Conservation (phyloP, 1,140 invertebrate genomes). For the Dermatophagoides farinae region DNA sequence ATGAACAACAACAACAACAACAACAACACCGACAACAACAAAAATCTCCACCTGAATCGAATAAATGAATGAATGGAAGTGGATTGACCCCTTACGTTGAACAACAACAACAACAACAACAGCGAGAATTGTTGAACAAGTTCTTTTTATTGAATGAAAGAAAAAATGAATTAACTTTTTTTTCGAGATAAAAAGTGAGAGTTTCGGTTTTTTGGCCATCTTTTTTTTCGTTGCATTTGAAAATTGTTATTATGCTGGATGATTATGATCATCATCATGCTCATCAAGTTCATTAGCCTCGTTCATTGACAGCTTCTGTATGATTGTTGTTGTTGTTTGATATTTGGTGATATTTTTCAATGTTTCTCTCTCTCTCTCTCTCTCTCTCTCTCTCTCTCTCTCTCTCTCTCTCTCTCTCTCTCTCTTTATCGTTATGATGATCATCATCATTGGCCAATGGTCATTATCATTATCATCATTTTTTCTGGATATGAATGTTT, state of each 20-base stretch:
- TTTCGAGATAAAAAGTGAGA: not conserved
- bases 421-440: conserved; percentile 1
- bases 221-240: not conserved
- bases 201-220: not conserved
- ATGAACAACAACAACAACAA: not conserved
- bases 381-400: conserved; percentile 10
- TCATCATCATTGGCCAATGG: too few relatives aligned
- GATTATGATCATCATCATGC: not conserved
- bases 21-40: not conserved
- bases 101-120: not conserved
- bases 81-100: not conserved
- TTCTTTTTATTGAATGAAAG: not conserved
- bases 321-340: not conserved
- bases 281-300: not conserved
- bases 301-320: not conserved
- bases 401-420: conserved; percentile 11
- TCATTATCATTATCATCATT: too few relatives aligned
- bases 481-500: too few relatives aligned
- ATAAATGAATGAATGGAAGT: not conserved
- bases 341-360: not conserved
- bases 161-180: not conserved
- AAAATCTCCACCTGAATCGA: not conserved
- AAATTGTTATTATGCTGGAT: too few relatives aligned
- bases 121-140: too few relatives aligned
- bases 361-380: conserved; percentile 5